A percentile compares a stretch with the other conserved stretches of the same genome.
Evolutionary conservation across 1,140 invertebrate species (phyloP).

Genomic region (Steinernema feltiae): DNA sequence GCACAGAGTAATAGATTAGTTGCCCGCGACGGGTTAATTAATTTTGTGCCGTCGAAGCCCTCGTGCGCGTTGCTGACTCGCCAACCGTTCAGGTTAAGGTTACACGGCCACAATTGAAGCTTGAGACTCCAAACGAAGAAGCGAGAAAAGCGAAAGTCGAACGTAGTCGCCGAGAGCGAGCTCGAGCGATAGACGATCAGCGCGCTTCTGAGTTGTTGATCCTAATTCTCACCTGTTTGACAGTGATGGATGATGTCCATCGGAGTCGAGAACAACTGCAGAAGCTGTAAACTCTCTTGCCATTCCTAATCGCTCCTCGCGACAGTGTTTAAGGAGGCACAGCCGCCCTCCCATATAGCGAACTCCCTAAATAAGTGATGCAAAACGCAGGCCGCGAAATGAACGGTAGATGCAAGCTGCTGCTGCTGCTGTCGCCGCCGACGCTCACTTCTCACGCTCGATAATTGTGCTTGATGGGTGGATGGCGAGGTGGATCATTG

Average conservation of each 20-base stretch:
- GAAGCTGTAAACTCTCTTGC: slow-evolving; percentile 8
- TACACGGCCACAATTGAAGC: too few species aligned
- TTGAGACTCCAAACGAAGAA: too few species aligned
- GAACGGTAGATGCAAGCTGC: too few species aligned
- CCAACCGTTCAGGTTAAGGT: too few species aligned
- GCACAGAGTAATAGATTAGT: background rate
- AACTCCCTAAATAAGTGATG: too few species aligned
- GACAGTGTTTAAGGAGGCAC: too few species aligned
- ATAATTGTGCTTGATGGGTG: background rate
- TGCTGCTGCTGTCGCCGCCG: background rate
- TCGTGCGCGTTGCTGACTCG: background rate
- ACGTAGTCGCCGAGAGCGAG: background rate
- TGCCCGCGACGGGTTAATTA: background rate
- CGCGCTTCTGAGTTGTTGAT: background rate
- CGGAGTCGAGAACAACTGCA: slow-evolving; percentile 7
- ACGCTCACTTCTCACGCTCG: background rate
- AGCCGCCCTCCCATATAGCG: too few species aligned
- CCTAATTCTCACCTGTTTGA: slow-evolving; percentile 14
- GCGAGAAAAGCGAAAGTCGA: background rate
- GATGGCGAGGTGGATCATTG: too few species aligned
- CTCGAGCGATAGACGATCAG: background rate
- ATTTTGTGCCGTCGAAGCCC: background rate
- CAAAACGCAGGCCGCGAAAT: background rate
- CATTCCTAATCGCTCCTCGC: too few species aligned
- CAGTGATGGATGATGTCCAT: slow-evolving; percentile 11